Percentiles rank a stretch among this genome's conserved stretches.
phyloP scores from a whole-genome alignment of 2,113 vertebrate genomes.

The Eupsittula cactorum region DNA sequence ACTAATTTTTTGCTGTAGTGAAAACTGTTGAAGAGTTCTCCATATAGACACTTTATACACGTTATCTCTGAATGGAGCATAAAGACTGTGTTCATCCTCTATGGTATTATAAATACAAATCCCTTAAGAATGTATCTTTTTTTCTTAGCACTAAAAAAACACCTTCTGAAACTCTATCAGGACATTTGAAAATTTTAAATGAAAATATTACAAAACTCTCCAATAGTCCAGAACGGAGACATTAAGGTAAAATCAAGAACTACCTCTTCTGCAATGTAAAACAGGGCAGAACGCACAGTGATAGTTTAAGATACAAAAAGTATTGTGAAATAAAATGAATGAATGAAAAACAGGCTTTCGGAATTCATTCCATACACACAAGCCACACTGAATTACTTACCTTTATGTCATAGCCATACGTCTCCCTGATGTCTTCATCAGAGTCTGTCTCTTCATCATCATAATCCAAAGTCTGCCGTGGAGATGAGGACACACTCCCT shows the following conservation, averaged over 20 bases:
- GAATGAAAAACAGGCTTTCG: neutral
- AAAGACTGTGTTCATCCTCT: neutral
- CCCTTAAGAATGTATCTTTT: neutral
- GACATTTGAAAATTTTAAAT: neutral
- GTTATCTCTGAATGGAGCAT: neutral
- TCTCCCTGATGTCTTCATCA: slow-evolving; percentile 95
- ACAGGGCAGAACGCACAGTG: accelerated
- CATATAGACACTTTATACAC: neutral
- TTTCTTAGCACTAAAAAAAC: neutral
- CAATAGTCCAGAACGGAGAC: neutral
- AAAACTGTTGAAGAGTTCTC: neutral
- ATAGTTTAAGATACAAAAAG: neutral
- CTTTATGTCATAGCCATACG: slow-evolving; percentile 94
- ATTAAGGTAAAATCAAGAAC: neutral
- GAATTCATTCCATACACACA: neutral
- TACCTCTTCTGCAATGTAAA: neutral
- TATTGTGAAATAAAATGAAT: neutral
- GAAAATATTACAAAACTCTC: neutral
- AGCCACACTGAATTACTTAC: slow-evolving; percentile 45
- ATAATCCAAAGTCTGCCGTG: slow-evolving; percentile 89
- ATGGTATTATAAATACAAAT: neutral
- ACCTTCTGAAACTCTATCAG: neutral
- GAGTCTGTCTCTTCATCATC: slow-evolving; percentile 98
- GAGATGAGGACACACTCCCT: slow-evolving; percentile 85
- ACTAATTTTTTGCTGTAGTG: neutral